These are phyloP conservation scores for Caranx melampygus DNA, from an alignment of 2,113 vertebrate species.

Conservation along the genomic window DNA sequence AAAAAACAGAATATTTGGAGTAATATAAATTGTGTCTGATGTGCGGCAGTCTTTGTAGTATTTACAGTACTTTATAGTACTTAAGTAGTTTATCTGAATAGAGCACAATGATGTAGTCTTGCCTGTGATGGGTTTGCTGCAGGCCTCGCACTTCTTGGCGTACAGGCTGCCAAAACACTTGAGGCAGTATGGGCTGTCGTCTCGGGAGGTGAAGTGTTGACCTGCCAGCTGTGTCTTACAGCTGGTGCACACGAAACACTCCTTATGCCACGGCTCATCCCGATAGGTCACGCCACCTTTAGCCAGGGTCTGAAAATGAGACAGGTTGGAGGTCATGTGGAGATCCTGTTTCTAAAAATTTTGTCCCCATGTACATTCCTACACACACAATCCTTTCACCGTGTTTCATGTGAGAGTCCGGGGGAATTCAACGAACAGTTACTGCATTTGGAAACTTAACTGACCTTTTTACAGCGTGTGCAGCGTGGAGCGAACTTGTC, in stretches of 20 bases:
- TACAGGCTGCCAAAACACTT: constrained; percentile 97
- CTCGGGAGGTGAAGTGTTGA: constrained; percentile 97
- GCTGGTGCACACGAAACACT: constrained; percentile 96
- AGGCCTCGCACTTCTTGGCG: constrained; percentile 96
- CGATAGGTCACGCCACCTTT: constrained; percentile 99
- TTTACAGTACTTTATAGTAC: not conserved
- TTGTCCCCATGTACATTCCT: not conserved
- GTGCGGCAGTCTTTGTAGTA: not conserved
- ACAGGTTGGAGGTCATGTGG: constrained; percentile 20
- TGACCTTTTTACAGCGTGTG: constrained; percentile 96
- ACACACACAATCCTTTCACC: not conserved
- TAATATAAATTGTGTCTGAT: not conserved
- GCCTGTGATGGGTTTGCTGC: constrained; percentile 97
- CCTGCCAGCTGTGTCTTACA: constrained; percentile 95
- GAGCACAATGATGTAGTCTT: constrained; percentile 37
- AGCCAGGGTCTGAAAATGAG: constrained; percentile 87
- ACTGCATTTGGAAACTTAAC: not conserved
- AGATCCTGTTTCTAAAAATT: not conserved
- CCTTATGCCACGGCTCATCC: constrained; percentile 98
- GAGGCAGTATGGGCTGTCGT: constrained; percentile 95
- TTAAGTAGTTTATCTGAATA: not conserved
- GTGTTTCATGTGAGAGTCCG: not conserved
- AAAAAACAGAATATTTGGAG: not conserved
- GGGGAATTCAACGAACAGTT: not conserved
- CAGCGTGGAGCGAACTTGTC: constrained; percentile 98